Conservation (phyloP, 35 echinoderm and acorn worm genomes). For the Anneissia japonica region DNA sequence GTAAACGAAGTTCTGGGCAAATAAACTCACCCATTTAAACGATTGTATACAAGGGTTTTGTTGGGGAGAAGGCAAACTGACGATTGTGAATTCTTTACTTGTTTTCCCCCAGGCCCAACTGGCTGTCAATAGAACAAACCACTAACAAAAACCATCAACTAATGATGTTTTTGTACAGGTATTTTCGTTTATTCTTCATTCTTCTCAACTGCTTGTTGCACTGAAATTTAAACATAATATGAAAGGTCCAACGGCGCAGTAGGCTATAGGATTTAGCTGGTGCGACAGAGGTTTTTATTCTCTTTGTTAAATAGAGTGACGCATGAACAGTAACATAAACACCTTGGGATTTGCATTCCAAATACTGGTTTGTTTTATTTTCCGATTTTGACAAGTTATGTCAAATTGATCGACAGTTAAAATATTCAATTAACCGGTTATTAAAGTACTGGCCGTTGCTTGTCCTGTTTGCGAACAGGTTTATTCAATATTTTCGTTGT, state of each 20-base stretch:
- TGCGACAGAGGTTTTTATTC: background rate
- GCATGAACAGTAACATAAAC: background rate
- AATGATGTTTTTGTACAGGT: background rate
- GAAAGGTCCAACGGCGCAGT: background rate
- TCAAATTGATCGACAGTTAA: background rate
- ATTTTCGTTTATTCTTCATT: background rate
- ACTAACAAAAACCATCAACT: background rate
- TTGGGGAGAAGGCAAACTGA: background rate
- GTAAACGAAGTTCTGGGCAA: background rate
- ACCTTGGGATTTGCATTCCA: background rate
- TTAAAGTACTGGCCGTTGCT: background rate
- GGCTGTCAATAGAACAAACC: background rate
- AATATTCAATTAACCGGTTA: background rate
- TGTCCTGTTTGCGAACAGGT: background rate
- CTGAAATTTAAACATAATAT: background rate
- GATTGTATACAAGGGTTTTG: background rate
- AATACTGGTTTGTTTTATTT: background rate
- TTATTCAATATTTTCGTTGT: background rate
- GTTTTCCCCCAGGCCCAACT: background rate
- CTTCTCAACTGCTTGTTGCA: background rate
- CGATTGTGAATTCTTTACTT: background rate
- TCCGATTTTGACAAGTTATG: background rate
- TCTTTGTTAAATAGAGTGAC: background rate
- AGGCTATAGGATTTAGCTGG: background rate
- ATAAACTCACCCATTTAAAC: background rate